Evolutionary conservation across 2,888 invertebrate genomes (phyloP), one percentile per base, ranked within the genome.

Genomic region (Ariolimax columbianus): DNA sequence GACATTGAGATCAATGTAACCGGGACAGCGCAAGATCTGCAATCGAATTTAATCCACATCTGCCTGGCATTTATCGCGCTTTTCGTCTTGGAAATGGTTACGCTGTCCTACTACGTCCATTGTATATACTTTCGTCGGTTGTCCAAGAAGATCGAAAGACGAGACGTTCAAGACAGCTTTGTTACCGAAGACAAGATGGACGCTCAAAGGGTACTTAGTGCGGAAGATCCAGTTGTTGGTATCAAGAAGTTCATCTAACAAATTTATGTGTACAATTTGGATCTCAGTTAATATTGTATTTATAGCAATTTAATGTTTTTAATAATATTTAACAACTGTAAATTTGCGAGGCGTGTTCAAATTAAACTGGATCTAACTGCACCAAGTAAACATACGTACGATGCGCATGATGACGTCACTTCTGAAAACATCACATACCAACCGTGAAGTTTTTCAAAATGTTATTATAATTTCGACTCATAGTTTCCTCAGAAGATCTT

Each of bases 1-100:
- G 63, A 83, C 40, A 80, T 81, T 23, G 89, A 89, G 38, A 68
- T 89, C 9, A 40, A 80, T n/a, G 36, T 68, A 17, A 66, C 59
- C 30, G 66, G 70, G 36, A 72, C 73, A n/a, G 77, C 66, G 36
- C 36, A 36, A 47, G 30, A 79, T 33, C 26, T 80, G 26, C 19
- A 63, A 9, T 80, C 83, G 6, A 47, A 47, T 33, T 51, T 77
- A 17, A 47, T 17, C 14, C 55, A 75, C 6, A 75, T 82, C 43
- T 75, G 40, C 30, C n/a, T 75, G 14, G 73, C 82, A 17, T 43
- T 82, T n/a, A 14, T 77, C 0, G 30, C 66, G 47, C 36, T 77
- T 17, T 68, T 83, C 73, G 36, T 83, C 6, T 47, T 83, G 36
- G 83, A 83, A 51, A 36, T 30, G 26, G 66, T 36, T 4, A 83